Conservation (phyloP, 2,797 vertebrate genomes). For the Acanthurus tractus region DNA sequence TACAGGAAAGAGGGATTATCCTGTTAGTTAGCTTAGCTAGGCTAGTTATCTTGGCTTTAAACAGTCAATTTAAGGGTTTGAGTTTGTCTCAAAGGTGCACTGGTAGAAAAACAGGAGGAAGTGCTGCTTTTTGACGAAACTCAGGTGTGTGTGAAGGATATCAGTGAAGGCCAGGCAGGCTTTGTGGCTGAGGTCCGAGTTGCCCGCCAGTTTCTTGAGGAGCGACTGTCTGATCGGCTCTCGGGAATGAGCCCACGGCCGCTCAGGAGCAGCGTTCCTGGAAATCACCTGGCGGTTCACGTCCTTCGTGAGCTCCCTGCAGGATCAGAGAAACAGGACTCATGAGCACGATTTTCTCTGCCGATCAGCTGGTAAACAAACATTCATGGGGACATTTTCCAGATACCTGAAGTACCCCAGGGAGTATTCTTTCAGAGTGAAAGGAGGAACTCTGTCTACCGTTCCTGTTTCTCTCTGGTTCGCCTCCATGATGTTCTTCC, state of each 20-base stretch:
- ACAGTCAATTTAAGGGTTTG: not conserved
- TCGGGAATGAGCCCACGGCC: conserved; percentile 90
- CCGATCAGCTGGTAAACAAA: not conserved
- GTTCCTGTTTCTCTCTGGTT: conserved; percentile 74
- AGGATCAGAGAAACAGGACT: not conserved
- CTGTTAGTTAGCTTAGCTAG: no score
- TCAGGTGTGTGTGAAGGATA: conserved; percentile 88
- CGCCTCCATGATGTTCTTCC: conserved; percentile 86
- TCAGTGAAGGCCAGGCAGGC: conserved; percentile 93
- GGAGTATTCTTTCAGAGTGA: conserved; percentile 93
- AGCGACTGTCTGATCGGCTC: conserved; percentile 94
- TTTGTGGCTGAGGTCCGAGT: conserved; percentile 86
- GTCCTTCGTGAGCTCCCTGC: conserved; percentile 86
- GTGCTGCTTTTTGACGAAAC: not conserved
- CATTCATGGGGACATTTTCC: not conserved
- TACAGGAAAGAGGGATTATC: not conserved
- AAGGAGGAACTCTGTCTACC: conserved; percentile 81
- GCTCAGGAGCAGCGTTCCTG: conserved; percentile 85
- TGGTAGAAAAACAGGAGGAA: not conserved
- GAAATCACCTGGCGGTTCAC: conserved; percentile 89
- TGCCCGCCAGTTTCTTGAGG: conserved; percentile 86
- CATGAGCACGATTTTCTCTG: not conserved
- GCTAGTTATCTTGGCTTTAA: no score
- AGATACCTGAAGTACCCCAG: conserved; percentile 92
- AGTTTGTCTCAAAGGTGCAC: no score